A percentile compares a stretch with the other conserved stretches of the same genome.
Evolutionary conservation across 2,113 vertebrate genomes (phyloP).

Genomic region (Lophochroa leadbeateri): DNA sequence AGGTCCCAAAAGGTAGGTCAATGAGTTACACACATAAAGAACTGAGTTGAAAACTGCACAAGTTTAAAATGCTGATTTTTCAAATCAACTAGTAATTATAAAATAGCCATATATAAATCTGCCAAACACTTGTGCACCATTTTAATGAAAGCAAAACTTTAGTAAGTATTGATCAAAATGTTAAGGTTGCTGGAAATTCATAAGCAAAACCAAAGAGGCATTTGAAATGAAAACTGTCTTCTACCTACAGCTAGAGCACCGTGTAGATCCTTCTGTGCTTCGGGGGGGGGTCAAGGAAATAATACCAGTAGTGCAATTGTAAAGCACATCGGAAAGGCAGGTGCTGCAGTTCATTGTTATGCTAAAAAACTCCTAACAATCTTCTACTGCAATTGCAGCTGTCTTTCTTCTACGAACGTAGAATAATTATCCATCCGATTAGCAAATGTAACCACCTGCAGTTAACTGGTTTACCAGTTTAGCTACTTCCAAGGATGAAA

Average conservation of each 20-base stretch:
- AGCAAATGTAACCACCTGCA: conserved; percentile 54
- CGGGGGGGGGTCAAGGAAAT: background rate
- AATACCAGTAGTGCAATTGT: background rate
- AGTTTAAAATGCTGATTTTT: background rate
- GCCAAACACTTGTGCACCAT: background rate
- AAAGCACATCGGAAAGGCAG: conserved; percentile 54
- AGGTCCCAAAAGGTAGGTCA: background rate
- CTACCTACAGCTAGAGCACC: background rate
- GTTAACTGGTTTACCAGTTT: conserved; percentile 18
- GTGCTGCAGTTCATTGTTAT: conserved; percentile 59
- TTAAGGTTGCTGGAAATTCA: background rate
- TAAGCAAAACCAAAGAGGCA: background rate
- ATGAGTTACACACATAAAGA: background rate
- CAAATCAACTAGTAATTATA: background rate
- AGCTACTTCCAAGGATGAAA: background rate
- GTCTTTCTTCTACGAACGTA: conserved; percentile 11
- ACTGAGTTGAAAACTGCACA: background rate
- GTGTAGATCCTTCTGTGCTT: background rate
- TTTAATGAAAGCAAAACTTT: background rate
- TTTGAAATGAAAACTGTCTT: conserved; percentile 13
- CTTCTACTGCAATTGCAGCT: conserved; percentile 34
- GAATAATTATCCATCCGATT: conserved; percentile 47
- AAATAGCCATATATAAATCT: background rate
- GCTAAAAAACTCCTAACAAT: conserved; percentile 52
- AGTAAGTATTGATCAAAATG: background rate